Evolutionary conservation across 1,140 invertebrate species (phyloP).

Genomic region (Cepaea nemoralis): DNA sequence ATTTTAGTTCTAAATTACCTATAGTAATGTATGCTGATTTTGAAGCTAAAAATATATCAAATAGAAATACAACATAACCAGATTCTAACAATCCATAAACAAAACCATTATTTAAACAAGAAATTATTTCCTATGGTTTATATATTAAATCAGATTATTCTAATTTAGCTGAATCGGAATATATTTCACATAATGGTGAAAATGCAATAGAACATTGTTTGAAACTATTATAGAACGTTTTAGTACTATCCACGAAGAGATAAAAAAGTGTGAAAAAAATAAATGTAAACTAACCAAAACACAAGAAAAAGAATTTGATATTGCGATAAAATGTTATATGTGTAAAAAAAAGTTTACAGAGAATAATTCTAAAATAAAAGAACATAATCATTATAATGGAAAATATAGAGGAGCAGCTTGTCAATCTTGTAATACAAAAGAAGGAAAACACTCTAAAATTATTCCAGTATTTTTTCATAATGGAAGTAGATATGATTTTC

Average conservation of each 20-base stretch:
- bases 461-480: too few species aligned
- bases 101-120: not conserved
- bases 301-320: not conserved
- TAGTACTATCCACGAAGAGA: not conserved
- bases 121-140: not conserved
- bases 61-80: not conserved
- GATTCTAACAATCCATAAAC: conserved; percentile 10
- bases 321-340: not conserved
- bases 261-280: not conserved
- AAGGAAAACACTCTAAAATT: too few species aligned
- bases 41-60: not conserved
- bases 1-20: conserved; percentile 2
- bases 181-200: not conserved
- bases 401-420: too few species aligned
- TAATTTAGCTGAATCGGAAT: not conserved
- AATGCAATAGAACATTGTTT: conserved; percentile 8
- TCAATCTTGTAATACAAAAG: too few species aligned
- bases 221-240: conserved; percentile 8
- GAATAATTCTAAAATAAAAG: not conserved
- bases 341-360: conserved; percentile 2
- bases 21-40: too few species aligned
- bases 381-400: too few species aligned
- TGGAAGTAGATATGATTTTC: too few species aligned
- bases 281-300: conserved; percentile 13
- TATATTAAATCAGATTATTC: not conserved